Base-by-base conservation (phyloP, 2,888 invertebrate genomes). In the Papilio protenor region DNA sequence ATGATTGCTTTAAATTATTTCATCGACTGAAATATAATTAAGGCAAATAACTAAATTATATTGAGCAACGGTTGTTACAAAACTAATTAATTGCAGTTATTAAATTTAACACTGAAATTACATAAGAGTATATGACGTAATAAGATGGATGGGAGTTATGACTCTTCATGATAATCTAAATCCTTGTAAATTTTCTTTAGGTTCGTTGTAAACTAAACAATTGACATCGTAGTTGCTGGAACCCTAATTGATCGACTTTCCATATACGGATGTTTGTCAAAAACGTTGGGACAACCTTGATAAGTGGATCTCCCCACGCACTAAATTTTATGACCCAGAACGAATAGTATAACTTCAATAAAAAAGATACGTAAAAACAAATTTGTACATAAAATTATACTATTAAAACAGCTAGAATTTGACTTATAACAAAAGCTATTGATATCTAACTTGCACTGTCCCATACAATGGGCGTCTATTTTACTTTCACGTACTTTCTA, bases 221-320 rank as follows among this genome's bases (percentile, higher is more conserved):
- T n/a, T 40, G 18, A 45, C n/a, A 45, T 45, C 18, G 66, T 4
- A 45, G 21, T 33, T 18, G 16, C n/a, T 21, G 4, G 21, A 69
- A 21, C 45, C 66, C 66, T 45, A 69, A 69, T 69, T 45, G 66
- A 45, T 69, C 21, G 59, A 47, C 73, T 69, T 70, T 69, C 77
- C 77, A 70, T 70, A 74, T 74, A 70, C 8, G 73, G 66, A 21
- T n/a, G 27, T 40, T 59, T 57, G 49, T 66, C 66, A 59, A 66
- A 76, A 71, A 52, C 45, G 23, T 69, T 77, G 80, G 81, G 83
- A 80, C 84, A 83, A 84, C 84, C 86, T 79, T 83, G 80, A 79
- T 77, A 78, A 85, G 83, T 85, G 82, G 86, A 85, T 85, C 85
- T 84, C 84, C 89, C 89, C 88, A 90, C 90, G 87, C 89, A 76